A percentile compares a stretch with the other conserved stretches of the same genome.
Conservation (phyloP, 2,888 invertebrate species). For the Polia nebulosa region DNA sequence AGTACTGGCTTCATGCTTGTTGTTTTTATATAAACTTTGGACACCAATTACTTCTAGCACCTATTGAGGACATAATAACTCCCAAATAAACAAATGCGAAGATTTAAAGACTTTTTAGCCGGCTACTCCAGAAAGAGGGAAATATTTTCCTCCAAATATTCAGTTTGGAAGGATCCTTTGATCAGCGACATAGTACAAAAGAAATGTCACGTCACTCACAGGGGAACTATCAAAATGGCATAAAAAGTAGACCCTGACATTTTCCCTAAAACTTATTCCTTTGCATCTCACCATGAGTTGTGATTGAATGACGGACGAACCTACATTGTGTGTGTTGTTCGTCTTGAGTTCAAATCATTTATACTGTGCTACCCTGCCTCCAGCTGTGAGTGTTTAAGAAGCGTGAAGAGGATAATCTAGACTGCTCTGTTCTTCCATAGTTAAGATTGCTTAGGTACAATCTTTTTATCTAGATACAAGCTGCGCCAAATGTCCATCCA, state of each 20-base stretch:
- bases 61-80: neutral
- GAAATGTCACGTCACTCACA: conserved; percentile 15
- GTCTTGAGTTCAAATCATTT: neutral
- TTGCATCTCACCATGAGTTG: conserved; percentile 14
- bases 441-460: too few relatives aligned
- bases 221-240: conserved; percentile 5
- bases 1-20: too few relatives aligned
- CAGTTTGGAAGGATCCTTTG: conserved; percentile 2
- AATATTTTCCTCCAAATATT: neutral
- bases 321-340: neutral
- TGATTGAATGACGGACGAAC: conserved; percentile 7
- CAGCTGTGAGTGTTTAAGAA: neutral
- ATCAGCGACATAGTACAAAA: conserved; percentile 5
- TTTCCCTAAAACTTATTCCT: conserved; percentile 7
- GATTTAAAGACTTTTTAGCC: too few relatives aligned
- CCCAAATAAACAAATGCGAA: neutral
- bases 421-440: too few relatives aligned
- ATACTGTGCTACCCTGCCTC: neutral
- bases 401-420: too few relatives aligned
- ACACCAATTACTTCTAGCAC: too few relatives aligned
- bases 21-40: too few relatives aligned
- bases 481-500: too few relatives aligned
- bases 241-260: conserved; percentile 8
- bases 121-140: too few relatives aligned
- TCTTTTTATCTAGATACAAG: too few relatives aligned